These are phyloP conservation scores for Hydrozoanthus tunicans DNA, from an alignment of 64 coral and sea anemone species.

Conservation along the genomic window DNA sequence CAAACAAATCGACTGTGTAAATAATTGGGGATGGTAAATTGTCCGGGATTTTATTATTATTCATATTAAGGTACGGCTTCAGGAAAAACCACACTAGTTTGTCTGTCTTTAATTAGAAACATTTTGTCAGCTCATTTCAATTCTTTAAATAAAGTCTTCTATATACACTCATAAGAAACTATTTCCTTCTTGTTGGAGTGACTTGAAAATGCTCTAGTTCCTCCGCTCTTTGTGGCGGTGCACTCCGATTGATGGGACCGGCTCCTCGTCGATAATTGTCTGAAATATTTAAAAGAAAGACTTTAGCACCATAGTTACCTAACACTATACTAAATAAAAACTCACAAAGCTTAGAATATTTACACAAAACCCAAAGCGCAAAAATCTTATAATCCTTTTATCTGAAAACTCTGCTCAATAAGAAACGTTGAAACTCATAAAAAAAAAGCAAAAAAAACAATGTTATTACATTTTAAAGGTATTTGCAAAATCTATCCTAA, in stretches of 20 bases:
- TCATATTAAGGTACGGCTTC: background rate
- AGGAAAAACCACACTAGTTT: background rate
- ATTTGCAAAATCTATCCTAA: too few species aligned
- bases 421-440: too few species aligned
- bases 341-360: background rate
- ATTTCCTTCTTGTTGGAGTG: background rate
- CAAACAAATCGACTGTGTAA: too few species aligned
- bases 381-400: too few species aligned
- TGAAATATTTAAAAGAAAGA: background rate
- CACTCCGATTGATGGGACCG: background rate
- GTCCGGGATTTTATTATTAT: too few species aligned
- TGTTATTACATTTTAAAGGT: too few species aligned
- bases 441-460: too few species aligned
- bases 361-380: too few species aligned
- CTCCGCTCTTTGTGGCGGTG: slow-evolving; percentile 10
- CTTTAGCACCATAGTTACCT: background rate
- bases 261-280: slow-evolving; percentile 8
- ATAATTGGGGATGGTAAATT: too few species aligned
- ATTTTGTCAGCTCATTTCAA: background rate
- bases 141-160: slow-evolving; percentile 50
- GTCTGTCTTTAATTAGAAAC: slow-evolving; percentile 43
- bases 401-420: too few species aligned
- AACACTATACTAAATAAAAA: background rate
- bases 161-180: slow-evolving; percentile 26
- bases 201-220: background rate